These are phyloP conservation scores for Zenarchopterus dispar DNA, from an alignment of 2,797 vertebrate species.

Conservation along the genomic window DNA sequence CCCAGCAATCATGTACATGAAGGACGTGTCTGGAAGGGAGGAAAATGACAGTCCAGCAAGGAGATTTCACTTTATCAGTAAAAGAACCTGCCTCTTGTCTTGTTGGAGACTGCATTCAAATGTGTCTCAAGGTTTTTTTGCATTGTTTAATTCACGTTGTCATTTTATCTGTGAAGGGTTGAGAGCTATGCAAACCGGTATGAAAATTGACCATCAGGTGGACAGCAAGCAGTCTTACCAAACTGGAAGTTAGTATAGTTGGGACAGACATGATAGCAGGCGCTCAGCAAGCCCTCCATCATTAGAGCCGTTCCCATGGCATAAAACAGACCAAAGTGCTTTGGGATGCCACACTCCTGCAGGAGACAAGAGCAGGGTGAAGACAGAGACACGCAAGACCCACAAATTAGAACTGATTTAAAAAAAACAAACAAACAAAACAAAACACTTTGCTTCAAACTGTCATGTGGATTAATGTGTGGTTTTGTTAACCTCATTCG, in stretches of 20 bases:
- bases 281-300: slow-evolving; percentile 98
- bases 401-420: neutral
- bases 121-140: too few relatives aligned
- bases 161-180: too few relatives aligned
- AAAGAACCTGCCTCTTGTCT: neutral
- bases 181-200: too few relatives aligned
- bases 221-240: slow-evolving; percentile 73
- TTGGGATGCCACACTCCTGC: slow-evolving; percentile 96
- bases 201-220: too few relatives aligned
- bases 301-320: slow-evolving; percentile 98
- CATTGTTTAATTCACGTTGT: too few relatives aligned
- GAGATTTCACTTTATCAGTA: neutral
- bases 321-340: slow-evolving; percentile 96
- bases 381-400: too few relatives aligned
- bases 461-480: neutral
- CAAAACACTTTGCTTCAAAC: too few relatives aligned
- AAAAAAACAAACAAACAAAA: neutral
- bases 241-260: slow-evolving; percentile 99
- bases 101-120: too few relatives aligned
- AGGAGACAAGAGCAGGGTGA: neutral
- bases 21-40: slow-evolving; percentile 89
- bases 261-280: slow-evolving; percentile 97
- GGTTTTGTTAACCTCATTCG: too few relatives aligned
- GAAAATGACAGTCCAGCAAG: neutral
- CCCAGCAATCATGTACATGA: slow-evolving; percentile 99